Evolutionary conservation across 2,113 vertebrate genomes (phyloP), one percentile per base, ranked within the genome.

Genomic region (Heterotilapia buettikoferi): DNA sequence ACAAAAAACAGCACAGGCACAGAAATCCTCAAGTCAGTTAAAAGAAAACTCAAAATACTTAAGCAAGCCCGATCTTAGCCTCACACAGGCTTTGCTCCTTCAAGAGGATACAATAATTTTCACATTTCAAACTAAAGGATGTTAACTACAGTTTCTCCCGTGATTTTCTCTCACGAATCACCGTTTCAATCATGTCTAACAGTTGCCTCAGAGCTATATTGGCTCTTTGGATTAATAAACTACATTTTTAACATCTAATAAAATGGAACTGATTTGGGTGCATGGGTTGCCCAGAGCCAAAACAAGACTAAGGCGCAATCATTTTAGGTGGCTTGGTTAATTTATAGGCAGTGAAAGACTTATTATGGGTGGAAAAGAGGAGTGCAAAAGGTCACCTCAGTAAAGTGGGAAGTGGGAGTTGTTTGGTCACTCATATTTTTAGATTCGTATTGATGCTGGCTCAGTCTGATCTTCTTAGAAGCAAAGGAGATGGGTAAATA

Each of bases 1-100:
- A 80, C 81, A 21, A 80, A 92, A 91, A 11, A 36, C 36, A 59
- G 13, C 50, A 52, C 10, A 4, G 8, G 16, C 68, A 31, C 18
- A 33, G 26, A 78, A 56, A 24, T 6, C n/a, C 5, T 56, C 53
- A 56, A 68, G 18, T 0, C 7, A 45, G 2, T 29, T 14, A 50
- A 33, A 80, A 85, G 6, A 12, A 78, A 29, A 76, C 4, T 47
- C 14, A 92, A 98, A 98, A 1, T 97, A 98, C 93, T 97, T 97
- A 38, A 96, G 95, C 2, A 90, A 94, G 3, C 94, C 89, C 0
- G 96, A 87, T 4, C 82, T 63, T 11, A 83, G 92, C 79, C 2
- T 96, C 92, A 52, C 93, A 92, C 9, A 94, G 87, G 5, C 92
- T 86, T 78, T 94, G 94, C 81, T 97, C 96, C 88, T 96, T 96